phyloP scores from a whole-genome alignment of 2,888 invertebrate genomes.

The Silvanus unidentatus region DNA sequence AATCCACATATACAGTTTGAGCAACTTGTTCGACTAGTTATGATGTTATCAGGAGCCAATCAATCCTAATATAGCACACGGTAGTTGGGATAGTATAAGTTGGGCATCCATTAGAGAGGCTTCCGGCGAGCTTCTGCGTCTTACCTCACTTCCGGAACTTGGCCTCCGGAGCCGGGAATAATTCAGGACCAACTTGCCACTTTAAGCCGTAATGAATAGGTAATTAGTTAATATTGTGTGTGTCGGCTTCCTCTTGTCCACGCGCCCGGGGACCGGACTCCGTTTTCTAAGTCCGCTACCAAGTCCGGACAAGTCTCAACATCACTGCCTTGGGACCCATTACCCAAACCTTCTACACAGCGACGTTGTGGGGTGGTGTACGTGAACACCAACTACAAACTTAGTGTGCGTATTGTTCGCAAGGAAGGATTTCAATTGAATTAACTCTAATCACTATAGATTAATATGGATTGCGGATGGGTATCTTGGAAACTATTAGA shows the following conservation, averaged over 20 bases:
- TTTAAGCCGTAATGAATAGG: conserved; percentile 50
- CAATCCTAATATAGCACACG: conserved; percentile 44
- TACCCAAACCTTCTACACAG: conserved; percentile 34
- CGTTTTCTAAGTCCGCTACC: conserved; percentile 23
- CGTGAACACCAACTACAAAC: not conserved
- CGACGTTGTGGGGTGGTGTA: not conserved
- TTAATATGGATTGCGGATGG: conserved; percentile 31
- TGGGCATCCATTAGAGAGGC: conserved; percentile 41
- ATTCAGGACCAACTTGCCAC: conserved; percentile 49
- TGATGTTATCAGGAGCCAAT: conserved; percentile 33
- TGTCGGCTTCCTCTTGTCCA: conserved; percentile 45
- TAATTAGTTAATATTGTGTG: conserved; percentile 49
- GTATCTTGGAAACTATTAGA: conserved; percentile 18
- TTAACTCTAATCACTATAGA: conserved; percentile 43
- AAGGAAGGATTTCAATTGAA: conserved; percentile 44
- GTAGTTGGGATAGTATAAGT: conserved; percentile 25
- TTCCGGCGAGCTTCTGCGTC: conserved; percentile 44
- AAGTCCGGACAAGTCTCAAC: conserved; percentile 30
- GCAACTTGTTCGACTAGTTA: not conserved
- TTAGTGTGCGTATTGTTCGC: conserved; percentile 30
- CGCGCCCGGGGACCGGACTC: conserved; percentile 30
- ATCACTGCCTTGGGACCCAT: conserved; percentile 43
- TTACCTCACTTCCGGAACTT: conserved; percentile 46
- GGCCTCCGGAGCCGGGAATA: conserved; percentile 44
- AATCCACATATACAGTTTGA: not conserved